phyloP scores from a whole-genome alignment of 2,888 invertebrate species.

The Tipula helvola region DNA sequence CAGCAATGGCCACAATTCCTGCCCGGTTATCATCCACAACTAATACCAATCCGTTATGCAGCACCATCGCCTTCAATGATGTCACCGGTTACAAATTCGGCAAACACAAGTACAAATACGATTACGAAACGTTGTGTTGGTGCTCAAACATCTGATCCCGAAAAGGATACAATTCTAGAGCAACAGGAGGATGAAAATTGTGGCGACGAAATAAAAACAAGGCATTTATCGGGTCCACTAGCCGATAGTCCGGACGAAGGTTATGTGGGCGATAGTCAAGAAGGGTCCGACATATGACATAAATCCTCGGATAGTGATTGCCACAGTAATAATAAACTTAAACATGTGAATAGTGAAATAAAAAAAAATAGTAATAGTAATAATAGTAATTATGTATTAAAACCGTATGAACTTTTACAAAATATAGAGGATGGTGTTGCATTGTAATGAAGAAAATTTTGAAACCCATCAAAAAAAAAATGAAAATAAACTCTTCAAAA shows the following conservation, averaged over 20 bases:
- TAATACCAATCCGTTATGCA: slow-evolving; percentile 21
- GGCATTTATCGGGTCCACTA: slow-evolving; percentile 36
- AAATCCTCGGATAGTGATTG: slow-evolving; percentile 16
- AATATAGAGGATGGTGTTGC: slow-evolving; percentile 31
- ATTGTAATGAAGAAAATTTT: slow-evolving; percentile 21
- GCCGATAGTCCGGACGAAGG: slow-evolving; percentile 81
- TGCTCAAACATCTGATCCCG: slow-evolving; percentile 44
- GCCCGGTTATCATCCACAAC: slow-evolving; percentile 36
- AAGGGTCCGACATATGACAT: slow-evolving; percentile 57
- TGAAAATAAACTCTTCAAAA: too few relatives aligned
- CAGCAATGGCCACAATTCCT: slow-evolving; percentile 43
- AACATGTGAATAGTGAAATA: not conserved
- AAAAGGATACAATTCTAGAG: slow-evolving; percentile 35
- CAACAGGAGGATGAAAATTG: slow-evolving; percentile 34
- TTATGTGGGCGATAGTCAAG: slow-evolving; percentile 63
- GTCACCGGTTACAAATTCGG: slow-evolving; percentile 18
- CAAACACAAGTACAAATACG: slow-evolving; percentile 21
- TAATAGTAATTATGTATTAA: slow-evolving; percentile 9
- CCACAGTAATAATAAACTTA: not conserved
- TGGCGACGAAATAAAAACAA: slow-evolving; percentile 29
- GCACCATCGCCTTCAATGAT: slow-evolving; percentile 18
- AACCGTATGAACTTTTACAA: slow-evolving; percentile 15
- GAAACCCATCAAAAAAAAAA: not conserved
- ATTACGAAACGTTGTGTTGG: slow-evolving; percentile 47
- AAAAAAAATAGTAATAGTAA: not conserved